Evolutionary conservation across 2,113 vertebrate genomes (phyloP), one percentile per base, ranked within the genome.

Genomic region (Nematolebias whitei): DNA sequence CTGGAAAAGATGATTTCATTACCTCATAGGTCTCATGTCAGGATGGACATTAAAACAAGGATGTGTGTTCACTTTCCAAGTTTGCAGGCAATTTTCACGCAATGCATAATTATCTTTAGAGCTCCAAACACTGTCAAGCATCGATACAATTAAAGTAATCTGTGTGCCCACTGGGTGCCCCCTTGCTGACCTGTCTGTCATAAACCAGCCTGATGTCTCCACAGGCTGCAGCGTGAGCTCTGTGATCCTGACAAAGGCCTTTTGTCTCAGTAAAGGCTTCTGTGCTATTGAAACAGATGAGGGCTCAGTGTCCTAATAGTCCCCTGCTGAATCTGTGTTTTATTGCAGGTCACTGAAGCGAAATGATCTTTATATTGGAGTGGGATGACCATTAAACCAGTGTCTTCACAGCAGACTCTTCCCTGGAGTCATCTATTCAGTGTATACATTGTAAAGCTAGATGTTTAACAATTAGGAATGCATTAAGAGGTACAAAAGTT

Each of bases 171-270:
- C 19, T 32, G 50, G 52, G 29, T 35, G 67, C 23, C 0, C 62
- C 68, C 88, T 74, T 57, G 71, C 83, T 84, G 88, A 88, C 82
- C 77, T 59, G 79, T 81, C 84, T 53, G 71, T 88, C 85, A 87
- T 88, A 88, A 89, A 90, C 51, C 75, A 81, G 71, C 49, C 71
- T 85, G 78, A 89, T 68, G 78, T 84, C 84, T 85, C 80, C 80
- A 62, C 66, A 78, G 71, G 70, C 72, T 70, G 70, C 61, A 69
- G 71, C 50, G 64, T 51, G 29, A 69, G 63, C 49, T 9, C 76
- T 79, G 74, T 71, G 80, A 76, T 82, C 61, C 76, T 47, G 43
- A 87, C 82, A 89, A 88, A 87, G 68, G 74, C 84, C 70, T 86
- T n/a, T 88, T 84, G 86, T 89, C 71, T 82, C 72, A 72, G 65